These are phyloP conservation scores for Heterotis niloticus DNA, from an alignment of 2,113 vertebrate species.

Conservation along the genomic window DNA sequence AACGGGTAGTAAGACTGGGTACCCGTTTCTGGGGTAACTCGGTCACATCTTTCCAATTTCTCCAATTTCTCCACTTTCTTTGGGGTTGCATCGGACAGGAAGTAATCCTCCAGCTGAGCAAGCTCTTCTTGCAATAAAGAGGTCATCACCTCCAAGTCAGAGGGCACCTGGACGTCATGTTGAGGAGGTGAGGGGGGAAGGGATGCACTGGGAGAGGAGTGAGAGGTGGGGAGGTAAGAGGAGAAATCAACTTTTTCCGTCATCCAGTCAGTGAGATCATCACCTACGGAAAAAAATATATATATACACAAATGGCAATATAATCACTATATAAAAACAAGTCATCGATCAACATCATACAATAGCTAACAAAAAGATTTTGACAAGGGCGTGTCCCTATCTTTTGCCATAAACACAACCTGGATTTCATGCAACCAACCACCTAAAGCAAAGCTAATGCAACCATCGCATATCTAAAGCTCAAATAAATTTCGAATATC, in stretches of 20 bases:
- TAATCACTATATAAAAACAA: constrained; percentile 29
- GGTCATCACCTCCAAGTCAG: constrained; percentile 88
- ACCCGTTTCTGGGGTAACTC: constrained; percentile 66
- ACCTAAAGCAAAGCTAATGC: constrained; percentile 20
- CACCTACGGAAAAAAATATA: constrained; percentile 55
- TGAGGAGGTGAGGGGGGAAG: constrained; percentile 69
- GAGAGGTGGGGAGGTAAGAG: constrained; percentile 71
- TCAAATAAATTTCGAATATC: background rate
- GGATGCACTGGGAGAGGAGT: constrained; percentile 68
- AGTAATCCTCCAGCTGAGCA: constrained; percentile 91
- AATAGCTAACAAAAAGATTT: constrained; percentile 8
- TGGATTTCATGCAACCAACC: constrained; percentile 12
- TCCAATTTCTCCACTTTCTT: constrained; percentile 71
- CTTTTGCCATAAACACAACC: constrained; percentile 24
- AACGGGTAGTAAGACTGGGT: constrained; percentile 69
- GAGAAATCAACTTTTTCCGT: constrained; percentile 85
- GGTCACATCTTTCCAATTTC: constrained; percentile 73
- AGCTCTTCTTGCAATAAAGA: constrained; percentile 84
- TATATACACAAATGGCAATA: constrained; percentile 17
- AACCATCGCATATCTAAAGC: constrained; percentile 3
- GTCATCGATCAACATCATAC: background rate
- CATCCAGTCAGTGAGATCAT: constrained; percentile 88
- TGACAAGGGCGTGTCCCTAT: constrained; percentile 27
- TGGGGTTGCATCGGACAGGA: constrained; percentile 72
- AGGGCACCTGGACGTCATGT: constrained; percentile 72